Base-by-base conservation (phyloP, 2,797 vertebrate genomes). In the Halcyon chelicuti region DNA sequence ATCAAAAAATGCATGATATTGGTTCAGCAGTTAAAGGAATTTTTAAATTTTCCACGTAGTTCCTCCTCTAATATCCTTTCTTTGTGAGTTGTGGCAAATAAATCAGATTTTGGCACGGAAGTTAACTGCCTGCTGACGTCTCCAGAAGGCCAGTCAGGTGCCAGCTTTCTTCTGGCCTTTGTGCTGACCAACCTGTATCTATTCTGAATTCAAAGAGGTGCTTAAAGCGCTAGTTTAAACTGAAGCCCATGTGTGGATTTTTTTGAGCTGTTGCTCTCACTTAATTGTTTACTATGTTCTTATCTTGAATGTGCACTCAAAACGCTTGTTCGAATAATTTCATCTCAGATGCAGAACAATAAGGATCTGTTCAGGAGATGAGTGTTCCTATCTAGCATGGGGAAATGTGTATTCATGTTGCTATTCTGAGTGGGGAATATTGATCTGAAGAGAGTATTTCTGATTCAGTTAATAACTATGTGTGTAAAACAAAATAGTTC, bases 391-490 rank as follows among this genome's bases (percentile, higher is more conserved):
- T 65, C 5, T 29, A 65, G 58, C 19, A 6, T 54, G 22, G 23
- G 20, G 9, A 46, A 46, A 42, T 12, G 9, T 10, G 2, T 42
- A 42, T 66, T 77, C 10, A 1, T 35, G 21, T 71, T 89, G 21
- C 40, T 81, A 0, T 63, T 92, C 39, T 61, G 22, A 47, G 42
- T 20, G 88, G 39, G 39, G 23, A 79, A 35, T 55, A 61, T 68
- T 73, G 57, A 66, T 85, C 74, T 76, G 42, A 29, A 63, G 65
- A 63, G 5, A 23, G 13, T 73, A 16, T 76, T 93, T 88, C 60
- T 61, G 37, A 54, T 68, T 76, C 20, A 12, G 65, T 94, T 94
- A 93, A 77, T 77, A 49, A 75, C 72, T 78, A 66, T 23, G 15
- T 21, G 7, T 33, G 21, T 86, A 47, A 76, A 89, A 76, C 8